phyloP scores from a whole-genome alignment of 2,113 vertebrate species.

The Microtus richardsoni region DNA sequence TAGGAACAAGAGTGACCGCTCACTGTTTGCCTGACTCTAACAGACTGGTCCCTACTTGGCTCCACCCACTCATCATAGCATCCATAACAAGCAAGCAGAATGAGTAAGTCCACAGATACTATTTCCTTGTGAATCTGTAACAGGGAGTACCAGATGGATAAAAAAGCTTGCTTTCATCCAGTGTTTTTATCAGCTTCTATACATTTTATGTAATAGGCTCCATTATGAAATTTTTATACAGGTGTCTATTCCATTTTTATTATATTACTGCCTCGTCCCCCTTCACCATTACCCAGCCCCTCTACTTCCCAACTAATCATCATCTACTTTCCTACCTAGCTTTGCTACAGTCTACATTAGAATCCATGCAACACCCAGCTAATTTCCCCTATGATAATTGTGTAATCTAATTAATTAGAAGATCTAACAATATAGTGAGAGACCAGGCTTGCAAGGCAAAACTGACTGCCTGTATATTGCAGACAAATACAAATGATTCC shows the following conservation, averaged over 20 bases:
- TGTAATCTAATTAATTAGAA: constrained; percentile 29
- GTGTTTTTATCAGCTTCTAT: background rate
- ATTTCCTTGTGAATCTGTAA: background rate
- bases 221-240: background rate
- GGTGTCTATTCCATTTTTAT: background rate
- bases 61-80: background rate
- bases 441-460: constrained; percentile 19
- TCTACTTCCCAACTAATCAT: background rate
- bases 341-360: background rate
- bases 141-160: background rate
- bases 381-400: constrained; percentile 37
- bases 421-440: background rate
- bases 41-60: background rate
- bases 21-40: background rate
- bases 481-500: constrained; percentile 59
- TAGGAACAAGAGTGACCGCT: background rate
- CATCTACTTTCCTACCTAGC: background rate
- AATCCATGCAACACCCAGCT: background rate
- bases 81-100: background rate
- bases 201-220: background rate
- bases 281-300: too few species aligned
- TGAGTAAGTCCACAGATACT: background rate
- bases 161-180: background rate
- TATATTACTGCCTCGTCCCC: background rate
- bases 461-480: constrained; percentile 27